Conservation (phyloP, 1,140 invertebrate species). For the Lepidurus packardi region DNA sequence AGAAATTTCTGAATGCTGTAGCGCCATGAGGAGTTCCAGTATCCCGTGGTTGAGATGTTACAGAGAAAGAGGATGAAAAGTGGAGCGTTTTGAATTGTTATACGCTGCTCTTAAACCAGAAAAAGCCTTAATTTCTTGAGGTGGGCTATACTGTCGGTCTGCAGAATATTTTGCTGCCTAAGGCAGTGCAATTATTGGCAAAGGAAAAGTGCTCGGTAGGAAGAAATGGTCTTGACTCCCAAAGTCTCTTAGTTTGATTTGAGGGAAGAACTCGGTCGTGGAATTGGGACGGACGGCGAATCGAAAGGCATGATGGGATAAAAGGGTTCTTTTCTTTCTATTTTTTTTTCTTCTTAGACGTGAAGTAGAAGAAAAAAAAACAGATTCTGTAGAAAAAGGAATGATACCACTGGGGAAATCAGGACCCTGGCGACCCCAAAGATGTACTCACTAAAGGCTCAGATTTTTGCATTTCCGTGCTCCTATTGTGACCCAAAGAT, state of each 20-base stretch:
- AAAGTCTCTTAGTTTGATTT: background rate
- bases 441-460: conserved; percentile 2
- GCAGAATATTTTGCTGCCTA: background rate
- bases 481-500: background rate
- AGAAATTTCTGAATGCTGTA: too few relatives aligned
- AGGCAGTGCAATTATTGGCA: background rate
- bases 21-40: too few relatives aligned
- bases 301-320: conserved; percentile 15
- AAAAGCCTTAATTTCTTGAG: too few relatives aligned
- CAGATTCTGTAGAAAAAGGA: background rate
- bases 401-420: background rate
- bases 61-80: too few relatives aligned
- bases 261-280: background rate
- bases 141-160: too few relatives aligned
- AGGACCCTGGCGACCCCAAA: background rate
- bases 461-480: background rate
- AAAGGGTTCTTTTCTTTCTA: background rate
- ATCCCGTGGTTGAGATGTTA: too few relatives aligned
- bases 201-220: background rate
- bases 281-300: background rate
- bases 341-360: background rate
- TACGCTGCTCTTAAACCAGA: too few relatives aligned
- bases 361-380: background rate
- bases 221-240: background rate
- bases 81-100: too few relatives aligned